These are phyloP conservation scores for Coptodon rendalli DNA, from an alignment of 2,113 vertebrate species.

Conservation along the genomic window DNA sequence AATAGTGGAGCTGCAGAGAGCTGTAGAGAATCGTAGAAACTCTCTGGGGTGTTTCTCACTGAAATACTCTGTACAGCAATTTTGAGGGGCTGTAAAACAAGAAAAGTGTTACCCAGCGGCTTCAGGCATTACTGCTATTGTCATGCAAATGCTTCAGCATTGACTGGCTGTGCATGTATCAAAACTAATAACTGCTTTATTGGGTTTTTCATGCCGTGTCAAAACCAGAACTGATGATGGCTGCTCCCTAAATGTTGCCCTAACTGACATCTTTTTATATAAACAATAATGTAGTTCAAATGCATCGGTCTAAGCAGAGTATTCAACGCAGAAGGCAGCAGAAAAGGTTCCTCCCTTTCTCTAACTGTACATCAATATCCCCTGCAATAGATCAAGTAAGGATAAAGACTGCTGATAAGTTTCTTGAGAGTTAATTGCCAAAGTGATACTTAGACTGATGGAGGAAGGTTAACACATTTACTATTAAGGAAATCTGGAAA, in stretches of 20 bases:
- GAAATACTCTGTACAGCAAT: conserved; percentile 23
- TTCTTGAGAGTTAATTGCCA: conserved; percentile 26
- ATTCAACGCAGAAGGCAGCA: neutral
- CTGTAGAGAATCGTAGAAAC: neutral
- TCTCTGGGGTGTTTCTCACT: conserved; percentile 21
- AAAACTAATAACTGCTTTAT: conserved; percentile 11
- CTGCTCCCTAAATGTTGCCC: neutral
- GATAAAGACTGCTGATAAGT: conserved; percentile 17
- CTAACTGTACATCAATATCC: neutral
- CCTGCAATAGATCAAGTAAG: conserved; percentile 8
- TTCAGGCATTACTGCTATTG: conserved; percentile 22
- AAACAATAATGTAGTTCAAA: neutral
- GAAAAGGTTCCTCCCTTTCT: neutral
- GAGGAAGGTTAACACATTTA: neutral
- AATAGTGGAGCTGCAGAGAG: conserved; percentile 10
- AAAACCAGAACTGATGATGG: neutral
- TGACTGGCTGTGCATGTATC: neutral
- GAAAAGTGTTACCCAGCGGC: conserved; percentile 16
- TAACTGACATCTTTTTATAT: conserved; percentile 12
- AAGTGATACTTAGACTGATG: conserved; percentile 6
- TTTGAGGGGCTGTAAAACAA: conserved; percentile 26
- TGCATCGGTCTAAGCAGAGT: neutral
- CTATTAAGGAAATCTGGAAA: neutral
- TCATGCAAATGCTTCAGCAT: conserved; percentile 23
- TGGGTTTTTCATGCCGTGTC: neutral